These are phyloP conservation scores for Popillia japonica DNA, from an alignment of 1,140 invertebrate species.

Conservation along the genomic window DNA sequence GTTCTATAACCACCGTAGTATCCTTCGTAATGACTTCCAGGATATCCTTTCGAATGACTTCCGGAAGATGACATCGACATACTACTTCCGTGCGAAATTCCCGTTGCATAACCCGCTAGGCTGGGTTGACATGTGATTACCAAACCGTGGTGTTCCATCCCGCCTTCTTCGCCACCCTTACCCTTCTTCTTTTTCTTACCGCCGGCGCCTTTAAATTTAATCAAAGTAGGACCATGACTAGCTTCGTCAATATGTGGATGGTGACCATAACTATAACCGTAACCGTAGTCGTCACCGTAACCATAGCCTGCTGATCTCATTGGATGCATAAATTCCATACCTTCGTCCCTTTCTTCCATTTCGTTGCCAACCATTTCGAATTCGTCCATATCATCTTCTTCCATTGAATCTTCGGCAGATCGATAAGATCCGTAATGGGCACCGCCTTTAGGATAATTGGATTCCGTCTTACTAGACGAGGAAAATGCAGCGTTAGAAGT, in stretches of 20 bases:
- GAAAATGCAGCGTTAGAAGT: constrained; percentile 26
- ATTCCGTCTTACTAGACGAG: constrained; percentile 6
- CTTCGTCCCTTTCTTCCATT: constrained; percentile 42
- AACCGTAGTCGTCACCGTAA: constrained; percentile 28
- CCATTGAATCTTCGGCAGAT: constrained; percentile 34
- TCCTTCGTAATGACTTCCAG: constrained; percentile 45
- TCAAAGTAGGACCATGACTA: constrained; percentile 39
- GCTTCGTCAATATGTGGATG: constrained; percentile 40
- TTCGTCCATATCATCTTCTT: constrained; percentile 26
- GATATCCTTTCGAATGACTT: constrained; percentile 31
- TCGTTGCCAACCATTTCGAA: constrained; percentile 13
- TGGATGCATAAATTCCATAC: constrained; percentile 31
- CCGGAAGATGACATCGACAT: not conserved
- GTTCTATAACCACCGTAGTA: constrained; percentile 15
- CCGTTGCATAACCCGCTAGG: constrained; percentile 55
- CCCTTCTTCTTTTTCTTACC: constrained; percentile 43
- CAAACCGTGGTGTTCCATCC: constrained; percentile 51
- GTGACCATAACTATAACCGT: constrained; percentile 43
- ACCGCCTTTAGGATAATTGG: not conserved
- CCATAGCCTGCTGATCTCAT: constrained; percentile 43
- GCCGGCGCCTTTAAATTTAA: constrained; percentile 28
- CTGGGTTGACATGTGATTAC: constrained; percentile 59
- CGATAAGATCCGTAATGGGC: constrained; percentile 35
- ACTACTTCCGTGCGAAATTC: not conserved
- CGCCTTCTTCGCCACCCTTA: constrained; percentile 42